Percentiles rank a stretch among this genome's conserved stretches.
Conservation (phyloP, 2,113 vertebrate genomes). For the Spizaetus ornatus region DNA sequence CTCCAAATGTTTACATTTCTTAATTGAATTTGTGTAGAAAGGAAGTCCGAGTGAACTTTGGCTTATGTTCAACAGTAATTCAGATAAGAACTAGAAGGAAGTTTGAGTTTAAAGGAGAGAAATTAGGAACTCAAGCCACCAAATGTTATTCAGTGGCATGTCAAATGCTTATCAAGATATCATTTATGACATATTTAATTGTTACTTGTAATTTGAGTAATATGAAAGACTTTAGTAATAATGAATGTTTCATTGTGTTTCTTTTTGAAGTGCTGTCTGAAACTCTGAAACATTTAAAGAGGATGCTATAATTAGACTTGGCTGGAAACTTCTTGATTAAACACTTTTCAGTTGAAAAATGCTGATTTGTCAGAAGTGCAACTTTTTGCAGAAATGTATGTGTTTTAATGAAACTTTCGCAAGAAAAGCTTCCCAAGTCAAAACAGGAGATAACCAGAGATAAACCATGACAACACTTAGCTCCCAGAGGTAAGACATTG, state of each 20-base stretch:
- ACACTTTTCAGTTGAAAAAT: background rate
- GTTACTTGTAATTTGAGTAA: constrained; percentile 18
- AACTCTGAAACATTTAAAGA: background rate
- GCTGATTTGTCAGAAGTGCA: background rate
- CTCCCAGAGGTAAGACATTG: background rate
- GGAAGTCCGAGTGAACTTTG: background rate
- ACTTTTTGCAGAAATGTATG: background rate
- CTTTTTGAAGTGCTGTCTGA: constrained; percentile 17
- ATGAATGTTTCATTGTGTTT: background rate
- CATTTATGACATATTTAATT: background rate
- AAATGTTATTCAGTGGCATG: background rate
- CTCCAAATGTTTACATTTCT: background rate
- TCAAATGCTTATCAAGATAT: constrained; percentile 10
- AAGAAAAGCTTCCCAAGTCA: background rate
- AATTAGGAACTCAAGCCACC: background rate
- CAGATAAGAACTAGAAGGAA: constrained; percentile 2
- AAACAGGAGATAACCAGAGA: background rate
- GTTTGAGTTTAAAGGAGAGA: background rate
- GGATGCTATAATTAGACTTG: constrained; percentile 27
- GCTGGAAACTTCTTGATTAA: constrained; percentile 25
- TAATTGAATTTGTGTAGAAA: background rate
- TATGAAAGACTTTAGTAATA: background rate
- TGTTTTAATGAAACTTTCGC: background rate
- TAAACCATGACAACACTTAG: background rate
- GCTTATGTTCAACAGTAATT: constrained; percentile 7